Base-by-base conservation (phyloP, 2,888 invertebrate species). In the Drosophila demipolita region DNA sequence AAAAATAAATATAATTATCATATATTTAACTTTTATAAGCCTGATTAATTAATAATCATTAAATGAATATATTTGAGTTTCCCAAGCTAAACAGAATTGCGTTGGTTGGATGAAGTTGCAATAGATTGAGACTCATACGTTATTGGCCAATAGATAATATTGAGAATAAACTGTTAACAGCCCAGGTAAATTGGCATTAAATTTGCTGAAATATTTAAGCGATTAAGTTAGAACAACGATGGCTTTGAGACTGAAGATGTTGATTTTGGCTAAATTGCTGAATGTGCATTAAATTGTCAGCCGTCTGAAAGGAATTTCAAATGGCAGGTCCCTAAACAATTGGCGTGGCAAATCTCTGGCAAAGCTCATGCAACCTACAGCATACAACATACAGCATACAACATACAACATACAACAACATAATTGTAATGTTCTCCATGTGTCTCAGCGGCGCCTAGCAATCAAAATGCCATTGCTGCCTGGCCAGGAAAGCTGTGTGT, bases 401-500 rank as follows among this genome's bases (percentile, higher is more conserved):
- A 55, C 38, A 55, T 29, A 38, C 26, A 20, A 32, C 15, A 42
- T 29, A 42, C 20, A 42, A 32, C 40, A 57, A 68, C 50, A 78
- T 64, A 57, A 36, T 57, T 65, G 77, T 78, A 76, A 80, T 80
- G 71, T 45, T 49, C 62, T 57, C 36, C 48, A 76, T 80, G 78
- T 73, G 83, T 76, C 82, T 68, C 75, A 53, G 61, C 42, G 86
- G 73, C 73, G 66, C 83, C 66, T 45, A 57, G 78, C 84, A 88
- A 83, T 84, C 84, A 80, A 78, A 80, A 75, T 74, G 78, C 62
- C 67, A 78, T 78, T 68, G 53, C 66, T 61, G 73, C 72, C 20
- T 48, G 74, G 57, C 49, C 33, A 9, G 29, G 23, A 29, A 20
- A 38, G 17, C 54, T 15, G 40, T 38, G n/a, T 23, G 3, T 23